A percentile compares a stretch with the other conserved stretches of the same genome.
phyloP scores from a whole-genome alignment of 2,113 vertebrate genomes.

The Brachypodius melanocephalos region DNA sequence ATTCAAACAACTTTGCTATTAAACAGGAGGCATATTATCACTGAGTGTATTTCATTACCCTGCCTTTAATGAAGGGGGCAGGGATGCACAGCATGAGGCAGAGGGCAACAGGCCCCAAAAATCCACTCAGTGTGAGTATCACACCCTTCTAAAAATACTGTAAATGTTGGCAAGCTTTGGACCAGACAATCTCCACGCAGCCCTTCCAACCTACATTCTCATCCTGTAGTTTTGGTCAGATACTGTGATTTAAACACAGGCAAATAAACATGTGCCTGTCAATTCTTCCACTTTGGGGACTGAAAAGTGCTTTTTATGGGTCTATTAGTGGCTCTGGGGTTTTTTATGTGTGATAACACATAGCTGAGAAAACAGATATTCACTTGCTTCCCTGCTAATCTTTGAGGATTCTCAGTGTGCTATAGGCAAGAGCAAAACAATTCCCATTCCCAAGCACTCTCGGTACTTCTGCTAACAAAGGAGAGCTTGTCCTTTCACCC shows the following conservation, averaged over 20 bases:
- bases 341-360: not conserved
- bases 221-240: not conserved
- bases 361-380: not conserved
- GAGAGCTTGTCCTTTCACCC: slow-evolving; percentile 9
- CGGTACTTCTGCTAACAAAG: not conserved
- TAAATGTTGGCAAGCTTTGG: not conserved
- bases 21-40: not conserved
- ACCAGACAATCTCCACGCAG: not conserved
- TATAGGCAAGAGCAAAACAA: not conserved
- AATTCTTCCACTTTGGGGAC: not conserved
- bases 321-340: accelerated
- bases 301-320: not conserved
- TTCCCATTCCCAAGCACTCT: not conserved
- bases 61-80: not conserved
- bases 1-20: not conserved
- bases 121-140: not conserved
- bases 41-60: not conserved
- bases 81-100: not conserved
- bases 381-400: not conserved
- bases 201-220: not conserved
- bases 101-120: not conserved
- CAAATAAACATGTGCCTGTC: not conserved
- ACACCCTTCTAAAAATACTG: not conserved
- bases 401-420: not conserved
- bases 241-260: not conserved